A percentile compares a stretch with the other conserved stretches of the same genome.
These are phyloP conservation scores for Azemiops feae DNA, from an alignment of 2,113 vertebrate species.

Conservation along the genomic window DNA sequence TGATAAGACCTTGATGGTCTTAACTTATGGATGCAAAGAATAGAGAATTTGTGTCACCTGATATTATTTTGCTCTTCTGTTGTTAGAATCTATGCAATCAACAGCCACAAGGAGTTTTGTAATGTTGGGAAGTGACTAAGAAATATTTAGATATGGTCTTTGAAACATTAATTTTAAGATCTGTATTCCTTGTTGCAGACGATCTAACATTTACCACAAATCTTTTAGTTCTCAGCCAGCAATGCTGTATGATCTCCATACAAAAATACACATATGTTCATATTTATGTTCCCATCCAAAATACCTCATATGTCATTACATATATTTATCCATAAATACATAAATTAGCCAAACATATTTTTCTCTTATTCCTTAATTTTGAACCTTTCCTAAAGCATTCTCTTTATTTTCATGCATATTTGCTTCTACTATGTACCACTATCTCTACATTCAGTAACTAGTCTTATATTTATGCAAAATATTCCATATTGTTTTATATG, in stretches of 20 bases:
- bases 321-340: background rate
- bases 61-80: background rate
- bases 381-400: background rate
- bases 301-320: background rate
- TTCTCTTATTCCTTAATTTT: background rate
- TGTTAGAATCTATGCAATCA: background rate
- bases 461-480: background rate
- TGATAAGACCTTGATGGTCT: background rate
- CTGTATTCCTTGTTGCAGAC: background rate
- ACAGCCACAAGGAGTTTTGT: background rate
- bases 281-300: background rate
- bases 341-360: background rate
- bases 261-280: background rate
- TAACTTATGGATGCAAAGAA: background rate
- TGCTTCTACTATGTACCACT: background rate
- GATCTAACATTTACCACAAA: background rate
- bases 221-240: background rate
- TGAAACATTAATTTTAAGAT: background rate
- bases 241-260: background rate
- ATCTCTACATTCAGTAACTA: background rate
- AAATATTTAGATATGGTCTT: no score
- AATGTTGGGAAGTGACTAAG: background rate
- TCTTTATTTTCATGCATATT: background rate
- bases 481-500: background rate
- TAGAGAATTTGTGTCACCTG: background rate